Percentiles rank a stretch among this genome's conserved stretches.
Conservation (phyloP, 2,113 vertebrate species). For the Hylia prasina region DNA sequence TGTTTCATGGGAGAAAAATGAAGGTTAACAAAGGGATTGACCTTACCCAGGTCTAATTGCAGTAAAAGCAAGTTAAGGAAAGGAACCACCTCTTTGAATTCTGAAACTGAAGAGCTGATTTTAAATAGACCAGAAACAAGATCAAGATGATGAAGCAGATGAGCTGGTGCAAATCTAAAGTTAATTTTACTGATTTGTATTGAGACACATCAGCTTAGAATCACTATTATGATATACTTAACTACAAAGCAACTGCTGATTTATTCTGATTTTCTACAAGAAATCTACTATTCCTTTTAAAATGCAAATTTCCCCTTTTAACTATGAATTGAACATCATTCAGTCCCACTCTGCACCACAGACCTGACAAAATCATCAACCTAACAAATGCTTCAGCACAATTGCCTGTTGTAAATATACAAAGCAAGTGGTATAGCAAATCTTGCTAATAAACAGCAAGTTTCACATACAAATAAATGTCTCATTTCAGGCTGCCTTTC, state of each 20-base stretch:
- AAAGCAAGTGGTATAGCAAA: neutral
- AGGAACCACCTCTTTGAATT: neutral
- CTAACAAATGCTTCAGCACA: neutral
- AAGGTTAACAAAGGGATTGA: neutral
- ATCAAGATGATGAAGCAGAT: neutral
- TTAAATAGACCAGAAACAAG: neutral
- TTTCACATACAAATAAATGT: neutral
- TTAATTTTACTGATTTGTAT: neutral
- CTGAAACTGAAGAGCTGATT: neutral
- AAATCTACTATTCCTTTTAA: slow-evolving; percentile 1
- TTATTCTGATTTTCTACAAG: neutral
- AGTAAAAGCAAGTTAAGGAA: neutral
- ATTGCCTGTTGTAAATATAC: neutral
- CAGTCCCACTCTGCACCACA: neutral
- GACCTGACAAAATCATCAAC: neutral
- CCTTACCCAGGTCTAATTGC: neutral
- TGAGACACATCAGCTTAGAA: neutral
- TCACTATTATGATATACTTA: neutral
- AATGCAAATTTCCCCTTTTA: neutral
- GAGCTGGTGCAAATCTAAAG: neutral
- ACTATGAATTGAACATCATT: neutral
- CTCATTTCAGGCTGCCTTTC: neutral
- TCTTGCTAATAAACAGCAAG: neutral
- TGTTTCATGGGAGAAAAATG: neutral
- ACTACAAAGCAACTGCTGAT: neutral